Base-by-base conservation (phyloP, 2,797 vertebrate species). In the Xiphophorus birchmanni region DNA sequence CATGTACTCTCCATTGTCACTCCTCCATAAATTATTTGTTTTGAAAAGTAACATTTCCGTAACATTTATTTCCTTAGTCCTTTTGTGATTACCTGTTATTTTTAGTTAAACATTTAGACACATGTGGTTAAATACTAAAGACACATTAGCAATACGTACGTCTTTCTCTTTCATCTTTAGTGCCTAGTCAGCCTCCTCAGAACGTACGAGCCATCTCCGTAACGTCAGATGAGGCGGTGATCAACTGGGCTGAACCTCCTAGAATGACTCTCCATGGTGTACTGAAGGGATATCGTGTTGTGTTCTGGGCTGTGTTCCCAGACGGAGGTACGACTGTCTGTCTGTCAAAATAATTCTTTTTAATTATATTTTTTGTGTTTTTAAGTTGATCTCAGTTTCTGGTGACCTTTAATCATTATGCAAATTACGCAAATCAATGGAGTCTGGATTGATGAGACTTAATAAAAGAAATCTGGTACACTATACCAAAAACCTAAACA, bases 131-230 rank as follows among this genome's bases (percentile, higher is more conserved):
- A 73, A 18, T 45, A 8, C 9, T 26, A 23, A 35, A 65, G 8
- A 79, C 44, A 40, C 52, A 40, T 52, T 29, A 18, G 71, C 77
- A 32, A 56, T 37, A 76, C 58, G 65, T 56, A 60, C 76, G 21
- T 79, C 60, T 45, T 76, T 73, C 44, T 79, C 32, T 45, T 9
- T 77, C 29, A 80, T 54, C 73, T 79, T 75, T 94, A 99, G 98
- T 99, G 77, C 98, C 98, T 80, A 99, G 98, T 92, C 98, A 99
- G 94, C 97, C 98, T 67, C 98, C 98, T 0, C 98, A 99, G 93
- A 99, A 98, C 0, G 96, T 99, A 50, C 93, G 97, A n/a, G 98
- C 97, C 85, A 96, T 99, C 86, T 97, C 98, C 77, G 98, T 99
- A 90, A 99, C 98, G 0, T 99, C 98, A 0, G 98, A 99, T 0